A percentile compares a stretch with the other conserved stretches of the same genome.
phyloP scores from a whole-genome alignment of 2,113 vertebrate species.

The Heliornis fulica region DNA sequence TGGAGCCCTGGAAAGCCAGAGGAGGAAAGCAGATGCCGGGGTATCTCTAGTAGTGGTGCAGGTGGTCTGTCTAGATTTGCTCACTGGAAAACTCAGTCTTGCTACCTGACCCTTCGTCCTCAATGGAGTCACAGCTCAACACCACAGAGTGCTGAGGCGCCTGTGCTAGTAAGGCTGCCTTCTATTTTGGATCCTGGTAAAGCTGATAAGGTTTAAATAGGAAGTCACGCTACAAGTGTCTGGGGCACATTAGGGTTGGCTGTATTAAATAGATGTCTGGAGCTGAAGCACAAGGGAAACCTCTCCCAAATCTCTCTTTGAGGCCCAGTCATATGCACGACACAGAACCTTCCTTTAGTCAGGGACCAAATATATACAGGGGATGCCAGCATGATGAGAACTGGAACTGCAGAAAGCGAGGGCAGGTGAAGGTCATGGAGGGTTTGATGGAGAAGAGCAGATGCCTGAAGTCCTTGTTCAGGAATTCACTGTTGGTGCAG shows the following conservation, averaged over 20 bases:
- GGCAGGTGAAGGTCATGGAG: neutral
- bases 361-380: fast-evolving
- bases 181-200: slow-evolving; percentile 25
- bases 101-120: neutral
- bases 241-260: neutral
- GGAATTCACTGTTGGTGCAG: neutral
- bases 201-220: slow-evolving; percentile 40
- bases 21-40: neutral
- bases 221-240: neutral
- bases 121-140: neutral
- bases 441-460: neutral
- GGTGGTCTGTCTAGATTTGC: neutral
- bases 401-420: neutral
- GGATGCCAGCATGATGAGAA: neutral
- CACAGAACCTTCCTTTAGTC: neutral
- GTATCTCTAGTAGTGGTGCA: neutral
- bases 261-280: neutral
- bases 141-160: neutral
- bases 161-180: neutral
- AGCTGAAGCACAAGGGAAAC: neutral
- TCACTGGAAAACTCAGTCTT: neutral
- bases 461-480: neutral
- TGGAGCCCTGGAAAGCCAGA: neutral
- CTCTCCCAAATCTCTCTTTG: neutral
- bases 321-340: neutral